phyloP scores from a whole-genome alignment of 1,140 invertebrate species.

The Drosophila lacteicornis region DNA sequence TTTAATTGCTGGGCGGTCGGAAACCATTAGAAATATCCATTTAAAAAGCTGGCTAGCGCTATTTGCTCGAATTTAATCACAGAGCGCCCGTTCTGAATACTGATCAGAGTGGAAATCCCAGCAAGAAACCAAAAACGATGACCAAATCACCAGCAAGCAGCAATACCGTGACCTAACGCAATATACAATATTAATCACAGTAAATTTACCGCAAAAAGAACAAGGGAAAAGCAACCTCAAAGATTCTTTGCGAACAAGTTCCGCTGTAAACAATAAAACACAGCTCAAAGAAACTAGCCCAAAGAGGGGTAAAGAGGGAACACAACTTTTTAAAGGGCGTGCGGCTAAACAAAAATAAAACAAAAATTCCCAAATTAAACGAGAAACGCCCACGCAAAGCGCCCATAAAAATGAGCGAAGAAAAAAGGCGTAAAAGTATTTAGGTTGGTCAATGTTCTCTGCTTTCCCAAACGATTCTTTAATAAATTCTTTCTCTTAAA shows the following conservation, averaged over 20 bases:
- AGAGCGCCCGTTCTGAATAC: not conserved
- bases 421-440: slow-evolving; percentile 38
- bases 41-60: not conserved
- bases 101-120: not conserved
- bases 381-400: slow-evolving; percentile 56
- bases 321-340: slow-evolving; percentile 45
- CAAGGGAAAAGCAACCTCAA: slow-evolving; percentile 21
- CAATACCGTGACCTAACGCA: slow-evolving; percentile 64
- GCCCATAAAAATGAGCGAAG: slow-evolving; percentile 36
- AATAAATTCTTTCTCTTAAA: not conserved
- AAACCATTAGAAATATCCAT: slow-evolving; percentile 6
- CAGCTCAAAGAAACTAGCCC: not conserved
- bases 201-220: slow-evolving; percentile 27
- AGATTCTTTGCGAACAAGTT: slow-evolving; percentile 25
- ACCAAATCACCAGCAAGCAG: slow-evolving; percentile 11
- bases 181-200: slow-evolving; percentile 34
- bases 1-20: slow-evolving; percentile 5
- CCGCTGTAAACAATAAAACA: slow-evolving; percentile 25
- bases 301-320: not conserved
- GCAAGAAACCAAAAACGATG: not conserved
- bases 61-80: not conserved
- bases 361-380: slow-evolving; percentile 42
- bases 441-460: slow-evolving; percentile 41
- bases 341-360: slow-evolving; percentile 39
- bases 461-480: slow-evolving; percentile 15